Percentiles rank a stretch among this genome's conserved stretches.
phyloP scores from a whole-genome alignment of 1,140 invertebrate species.

The Lordiphosa collinella region DNA sequence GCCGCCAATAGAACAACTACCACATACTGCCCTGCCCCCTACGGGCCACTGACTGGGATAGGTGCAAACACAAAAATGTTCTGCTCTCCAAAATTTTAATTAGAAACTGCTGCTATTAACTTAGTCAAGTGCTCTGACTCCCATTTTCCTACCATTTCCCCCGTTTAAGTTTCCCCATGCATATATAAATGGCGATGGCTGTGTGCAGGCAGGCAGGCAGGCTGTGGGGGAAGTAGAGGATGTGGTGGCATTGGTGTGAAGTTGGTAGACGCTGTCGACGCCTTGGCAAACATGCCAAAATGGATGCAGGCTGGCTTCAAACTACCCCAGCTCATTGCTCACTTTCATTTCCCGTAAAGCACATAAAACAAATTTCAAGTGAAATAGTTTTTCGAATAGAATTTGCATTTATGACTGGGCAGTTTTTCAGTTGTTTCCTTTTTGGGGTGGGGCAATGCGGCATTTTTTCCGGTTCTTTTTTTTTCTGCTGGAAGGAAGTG shows the following conservation, averaged over 20 bases:
- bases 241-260: slow-evolving; percentile 12
- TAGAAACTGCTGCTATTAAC: slow-evolving; percentile 70
- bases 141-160: slow-evolving; percentile 5
- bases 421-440: background rate
- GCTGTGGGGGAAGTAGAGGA: background rate
- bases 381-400: slow-evolving; percentile 51
- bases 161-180: slow-evolving; percentile 50
- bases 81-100: slow-evolving; percentile 64
- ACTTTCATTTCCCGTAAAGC: background rate
- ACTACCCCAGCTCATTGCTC: slow-evolving; percentile 5
- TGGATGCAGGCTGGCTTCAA: slow-evolving; percentile 20
- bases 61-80: slow-evolving; percentile 44
- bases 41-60: slow-evolving; percentile 21
- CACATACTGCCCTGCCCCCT: slow-evolving; percentile 6
- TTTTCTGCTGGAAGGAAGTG: background rate
- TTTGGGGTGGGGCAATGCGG: background rate
- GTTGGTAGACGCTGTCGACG: slow-evolving; percentile 30
- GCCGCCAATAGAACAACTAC: slow-evolving; percentile 47
- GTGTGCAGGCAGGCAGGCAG: background rate
- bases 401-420: slow-evolving; percentile 65
- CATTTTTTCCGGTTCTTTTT: slow-evolving; percentile 1
- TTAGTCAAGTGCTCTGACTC: slow-evolving; percentile 56
- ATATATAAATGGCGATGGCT: slow-evolving; percentile 42
- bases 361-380: slow-evolving; percentile 49
- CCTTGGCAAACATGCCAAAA: slow-evolving; percentile 44